Evolutionary conservation across 37 sponge, comb jelly and placozoan genomes (phyloP).

Genomic region (Spongia lamella): DNA sequence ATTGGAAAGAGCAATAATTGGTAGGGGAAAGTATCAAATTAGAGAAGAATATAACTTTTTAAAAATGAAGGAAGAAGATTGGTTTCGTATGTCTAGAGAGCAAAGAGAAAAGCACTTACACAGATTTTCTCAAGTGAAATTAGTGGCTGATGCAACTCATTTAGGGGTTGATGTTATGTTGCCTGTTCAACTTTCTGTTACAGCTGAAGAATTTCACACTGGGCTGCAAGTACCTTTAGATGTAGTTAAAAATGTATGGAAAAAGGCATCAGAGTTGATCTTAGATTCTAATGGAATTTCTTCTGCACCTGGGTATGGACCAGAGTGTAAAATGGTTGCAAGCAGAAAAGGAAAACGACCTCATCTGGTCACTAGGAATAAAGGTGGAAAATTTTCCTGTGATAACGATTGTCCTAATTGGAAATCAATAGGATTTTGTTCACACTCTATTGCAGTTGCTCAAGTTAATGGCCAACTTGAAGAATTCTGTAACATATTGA

Average conservation of each 20-base stretch:
- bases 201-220: not conserved
- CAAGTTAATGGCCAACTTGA: not conserved
- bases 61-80: constrained; percentile 14
- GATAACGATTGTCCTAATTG: constrained; percentile 10
- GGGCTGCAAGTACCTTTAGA: not conserved
- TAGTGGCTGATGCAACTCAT: too few relatives aligned
- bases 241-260: not conserved
- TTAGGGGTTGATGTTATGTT: too few relatives aligned
- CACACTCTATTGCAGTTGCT: constrained; percentile 14
- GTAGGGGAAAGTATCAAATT: constrained; percentile 36
- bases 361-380: constrained; percentile 15
- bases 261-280: not conserved
- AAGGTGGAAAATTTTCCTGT: constrained; percentile 1
- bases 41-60: constrained; percentile 13
- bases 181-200: not conserved
- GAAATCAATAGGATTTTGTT: constrained; percentile 14
- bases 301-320: constrained; percentile 1
- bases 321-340: not conserved
- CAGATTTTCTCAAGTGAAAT: too few relatives aligned
- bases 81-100: constrained; percentile 18
- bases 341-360: not conserved
- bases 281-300: not conserved
- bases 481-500: not conserved
- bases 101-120: constrained; percentile 12
- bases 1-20: constrained; percentile 35